phyloP scores from a whole-genome alignment of 1,140 invertebrate species.

The Lysiphlebus fabarum region DNA sequence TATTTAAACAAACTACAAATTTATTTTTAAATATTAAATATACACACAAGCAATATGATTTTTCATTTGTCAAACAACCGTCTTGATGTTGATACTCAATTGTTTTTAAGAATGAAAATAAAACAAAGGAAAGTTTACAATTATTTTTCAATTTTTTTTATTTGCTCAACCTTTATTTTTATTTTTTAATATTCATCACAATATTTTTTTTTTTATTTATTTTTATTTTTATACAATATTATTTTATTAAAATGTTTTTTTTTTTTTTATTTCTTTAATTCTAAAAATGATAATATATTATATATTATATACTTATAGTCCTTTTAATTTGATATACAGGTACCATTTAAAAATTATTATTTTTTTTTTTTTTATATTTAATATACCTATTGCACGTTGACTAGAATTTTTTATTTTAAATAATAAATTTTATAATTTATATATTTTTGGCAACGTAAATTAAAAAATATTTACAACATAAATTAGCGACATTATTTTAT shows the following conservation, averaged over 20 bases:
- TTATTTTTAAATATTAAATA: no score
- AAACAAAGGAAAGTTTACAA: no score
- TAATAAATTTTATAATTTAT: slow-evolving; percentile 19
- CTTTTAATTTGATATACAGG: slow-evolving; percentile 20
- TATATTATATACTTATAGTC: no score
- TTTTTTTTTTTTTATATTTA: slow-evolving; percentile 18
- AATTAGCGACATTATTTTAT: slow-evolving; percentile 20
- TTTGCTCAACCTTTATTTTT: no score
- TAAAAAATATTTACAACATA: slow-evolving; percentile 46
- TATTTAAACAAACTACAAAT: no score
- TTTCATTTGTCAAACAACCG: no score
- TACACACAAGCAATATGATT: no score
- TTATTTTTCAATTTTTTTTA: no score
- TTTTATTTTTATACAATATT: background rate
- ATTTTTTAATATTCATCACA: no score
- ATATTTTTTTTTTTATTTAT: no score
- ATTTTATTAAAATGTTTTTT: slow-evolving; percentile 34
- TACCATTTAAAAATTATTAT: slow-evolving; percentile 28
- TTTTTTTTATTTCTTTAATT: slow-evolving; percentile 40
- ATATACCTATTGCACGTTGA: slow-evolving; percentile 49
- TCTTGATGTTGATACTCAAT: no score
- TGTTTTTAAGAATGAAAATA: no score
- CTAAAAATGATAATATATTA: slow-evolving; percentile 31
- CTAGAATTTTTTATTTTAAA: slow-evolving; percentile 37
- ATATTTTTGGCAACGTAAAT: slow-evolving; percentile 2